Conservation (phyloP, 2,888 invertebrate genomes). For the Ariolimax columbianus region DNA sequence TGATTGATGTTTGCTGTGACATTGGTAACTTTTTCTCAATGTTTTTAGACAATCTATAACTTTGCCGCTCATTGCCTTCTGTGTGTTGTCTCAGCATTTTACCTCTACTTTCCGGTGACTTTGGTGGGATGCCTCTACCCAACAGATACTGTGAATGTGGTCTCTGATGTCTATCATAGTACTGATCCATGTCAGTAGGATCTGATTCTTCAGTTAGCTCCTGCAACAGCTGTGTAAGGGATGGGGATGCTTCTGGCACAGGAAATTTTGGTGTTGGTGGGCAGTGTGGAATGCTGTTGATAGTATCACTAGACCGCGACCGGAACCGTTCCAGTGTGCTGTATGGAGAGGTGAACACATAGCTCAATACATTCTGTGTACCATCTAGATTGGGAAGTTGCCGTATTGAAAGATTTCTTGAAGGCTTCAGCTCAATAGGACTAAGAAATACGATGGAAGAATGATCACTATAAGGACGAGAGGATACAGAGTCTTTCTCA, state of each 20-base stretch:
- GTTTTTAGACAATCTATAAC: background rate
- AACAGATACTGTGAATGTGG: background rate
- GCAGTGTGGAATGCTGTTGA: constrained; percentile 68
- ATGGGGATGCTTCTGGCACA: constrained; percentile 64
- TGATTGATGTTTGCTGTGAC: constrained; percentile 41
- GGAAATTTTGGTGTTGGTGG: constrained; percentile 73
- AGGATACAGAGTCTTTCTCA: constrained; percentile 69
- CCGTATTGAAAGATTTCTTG: constrained; percentile 65
- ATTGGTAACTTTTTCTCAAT: background rate
- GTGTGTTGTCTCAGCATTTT: background rate
- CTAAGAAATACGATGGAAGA: constrained; percentile 71
- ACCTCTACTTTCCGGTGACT: constrained; percentile 9
- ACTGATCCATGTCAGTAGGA: constrained; percentile 10
- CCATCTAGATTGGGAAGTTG: constrained; percentile 60
- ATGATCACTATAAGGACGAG: constrained; percentile 69
- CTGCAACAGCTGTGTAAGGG: constrained; percentile 69
- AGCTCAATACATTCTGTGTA: constrained; percentile 59
- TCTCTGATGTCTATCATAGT: constrained; percentile 20
- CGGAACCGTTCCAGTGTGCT: constrained; percentile 62
- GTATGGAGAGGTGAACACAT: constrained; percentile 54
- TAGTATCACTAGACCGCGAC: constrained; percentile 71
- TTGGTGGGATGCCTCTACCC: constrained; percentile 6
- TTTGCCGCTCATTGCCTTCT: background rate
- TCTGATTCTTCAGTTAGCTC: constrained; percentile 61
- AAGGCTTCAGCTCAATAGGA: constrained; percentile 71